Percentiles rank a stretch among this genome's conserved stretches.
phyloP scores from a whole-genome alignment of 2,888 invertebrate genomes.

The Brachynemurus nebulosus region DNA sequence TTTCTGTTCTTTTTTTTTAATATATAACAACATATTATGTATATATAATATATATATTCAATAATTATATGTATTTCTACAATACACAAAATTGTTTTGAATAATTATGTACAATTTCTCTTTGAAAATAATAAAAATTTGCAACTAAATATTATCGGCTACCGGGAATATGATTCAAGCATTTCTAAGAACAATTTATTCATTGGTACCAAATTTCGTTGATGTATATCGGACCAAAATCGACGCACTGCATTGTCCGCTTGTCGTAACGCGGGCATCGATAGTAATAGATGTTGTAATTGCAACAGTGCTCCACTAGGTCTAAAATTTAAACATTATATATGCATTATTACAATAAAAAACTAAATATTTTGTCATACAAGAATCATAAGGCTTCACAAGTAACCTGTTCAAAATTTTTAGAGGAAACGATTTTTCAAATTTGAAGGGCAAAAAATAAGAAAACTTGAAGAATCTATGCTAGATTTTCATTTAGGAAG shows the following conservation, averaged over 20 bases:
- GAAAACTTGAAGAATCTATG: too few relatives aligned
- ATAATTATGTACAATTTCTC: too few relatives aligned
- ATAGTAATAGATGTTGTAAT: constrained; percentile 73
- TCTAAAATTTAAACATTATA: constrained; percentile 30
- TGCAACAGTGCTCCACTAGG: constrained; percentile 60
- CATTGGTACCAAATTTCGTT: constrained; percentile 81
- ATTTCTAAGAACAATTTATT: constrained; percentile 95
- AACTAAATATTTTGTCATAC: too few relatives aligned
- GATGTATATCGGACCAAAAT: constrained; percentile 81
- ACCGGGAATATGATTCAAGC: constrained; percentile 69
- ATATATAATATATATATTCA: background rate
- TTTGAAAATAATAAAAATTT: too few relatives aligned
- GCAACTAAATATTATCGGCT: constrained; percentile 26
- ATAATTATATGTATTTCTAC: too few relatives aligned
- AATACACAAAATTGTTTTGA: too few relatives aligned
- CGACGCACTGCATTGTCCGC: constrained; percentile 78
- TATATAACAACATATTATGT: constrained; percentile 1
- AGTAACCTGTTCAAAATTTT: too few relatives aligned
- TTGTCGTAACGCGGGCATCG: constrained; percentile 78
- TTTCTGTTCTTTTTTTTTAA: background rate
- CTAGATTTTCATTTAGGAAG: too few relatives aligned
- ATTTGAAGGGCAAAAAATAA: too few relatives aligned
- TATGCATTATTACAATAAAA: background rate
- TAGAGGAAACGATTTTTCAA: too few relatives aligned
- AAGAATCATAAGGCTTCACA: too few relatives aligned